These are phyloP conservation scores for Rhegmatorhina hoffmannsi DNA, from an alignment of 2,113 vertebrate genomes.

Conservation along the genomic window DNA sequence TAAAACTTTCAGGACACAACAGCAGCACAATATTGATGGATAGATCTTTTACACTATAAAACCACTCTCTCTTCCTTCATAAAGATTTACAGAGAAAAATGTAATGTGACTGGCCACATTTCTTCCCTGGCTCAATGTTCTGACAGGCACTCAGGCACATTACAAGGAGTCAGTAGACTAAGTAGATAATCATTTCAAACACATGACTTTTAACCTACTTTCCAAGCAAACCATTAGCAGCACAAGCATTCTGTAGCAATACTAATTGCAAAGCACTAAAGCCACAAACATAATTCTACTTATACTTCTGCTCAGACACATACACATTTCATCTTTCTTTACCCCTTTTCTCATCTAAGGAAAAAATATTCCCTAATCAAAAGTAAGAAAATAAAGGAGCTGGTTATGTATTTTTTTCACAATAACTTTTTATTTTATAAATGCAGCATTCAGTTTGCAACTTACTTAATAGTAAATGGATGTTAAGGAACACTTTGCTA, in stretches of 20 bases:
- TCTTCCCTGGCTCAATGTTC: neutral
- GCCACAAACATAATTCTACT: constrained; percentile 1
- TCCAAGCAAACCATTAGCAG: constrained; percentile 26
- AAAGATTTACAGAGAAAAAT: constrained; percentile 37
- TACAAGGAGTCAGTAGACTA: constrained; percentile 57
- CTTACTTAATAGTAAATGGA: neutral
- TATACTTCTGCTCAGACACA: neutral
- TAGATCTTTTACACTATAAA: constrained; percentile 28
- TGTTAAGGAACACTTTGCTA: neutral
- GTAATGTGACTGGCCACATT: constrained; percentile 44
- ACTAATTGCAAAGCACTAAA: constrained; percentile 11
- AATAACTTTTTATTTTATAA: neutral
- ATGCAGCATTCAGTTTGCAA: neutral
- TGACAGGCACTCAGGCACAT: constrained; percentile 58
- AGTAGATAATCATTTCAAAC: constrained; percentile 66
- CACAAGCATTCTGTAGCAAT: constrained; percentile 29
- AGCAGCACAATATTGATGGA: constrained; percentile 34
- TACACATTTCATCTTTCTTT: neutral
- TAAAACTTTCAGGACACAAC: neutral
- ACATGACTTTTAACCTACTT: constrained; percentile 68
- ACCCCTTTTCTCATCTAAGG: neutral
- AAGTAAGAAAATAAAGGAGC: neutral
- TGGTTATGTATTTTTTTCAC: neutral
- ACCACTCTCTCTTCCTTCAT: constrained; percentile 1
- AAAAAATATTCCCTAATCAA: neutral